Evolutionary conservation across 92 coral and sea anemone species (phyloP), one percentile per base, ranked within the genome.

Genomic region (Actinostola sp.): DNA sequence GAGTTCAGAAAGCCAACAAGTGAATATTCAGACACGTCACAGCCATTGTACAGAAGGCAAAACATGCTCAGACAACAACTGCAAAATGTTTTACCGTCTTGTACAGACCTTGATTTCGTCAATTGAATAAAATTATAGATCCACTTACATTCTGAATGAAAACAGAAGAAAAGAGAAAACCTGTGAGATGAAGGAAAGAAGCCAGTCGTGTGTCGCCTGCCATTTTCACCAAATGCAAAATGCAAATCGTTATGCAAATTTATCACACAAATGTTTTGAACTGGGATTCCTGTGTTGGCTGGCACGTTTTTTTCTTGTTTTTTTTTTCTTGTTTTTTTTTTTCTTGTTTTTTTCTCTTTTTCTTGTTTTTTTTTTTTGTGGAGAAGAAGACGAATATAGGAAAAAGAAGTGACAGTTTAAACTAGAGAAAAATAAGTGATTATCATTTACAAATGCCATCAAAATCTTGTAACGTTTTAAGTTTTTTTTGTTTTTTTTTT

Each of bases 121-220:
- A 49, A 17, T 16, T 23, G 8, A 49, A 0, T 17, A 7, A 16
- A 49, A 0, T 20, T 62, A 62, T 3, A 6, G 0, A 10, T 21
- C 50, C 3, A 62, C 68, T 39, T 17, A 62, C 68, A 12, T 38
- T 3, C 45, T 29, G 21, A 17, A n/a, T 46, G 45, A 64, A 44
- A 20, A 6, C 55, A 24, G 1, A 49, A 41, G 16, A 0, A 43
- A 44, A 43, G 59, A 52, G 21, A 52, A 3, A 19, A 19, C 3
- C 21, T 23, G 27, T 10, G 1, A 52, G 27, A 2, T 34, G 19
- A 25, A 62, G 35, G 68, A 62, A 35, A 7, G 68, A 35, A 62
- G 26, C 50, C 38, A 67, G 38, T 49, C 72, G 72, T 12, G 72
- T 67, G 31, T 67, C 72, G 45, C 59, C 72, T 67, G 72, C 72